These are phyloP conservation scores for Drosophila lacteicornis DNA, from an alignment of 1,140 invertebrate species.

Conservation along the genomic window DNA sequence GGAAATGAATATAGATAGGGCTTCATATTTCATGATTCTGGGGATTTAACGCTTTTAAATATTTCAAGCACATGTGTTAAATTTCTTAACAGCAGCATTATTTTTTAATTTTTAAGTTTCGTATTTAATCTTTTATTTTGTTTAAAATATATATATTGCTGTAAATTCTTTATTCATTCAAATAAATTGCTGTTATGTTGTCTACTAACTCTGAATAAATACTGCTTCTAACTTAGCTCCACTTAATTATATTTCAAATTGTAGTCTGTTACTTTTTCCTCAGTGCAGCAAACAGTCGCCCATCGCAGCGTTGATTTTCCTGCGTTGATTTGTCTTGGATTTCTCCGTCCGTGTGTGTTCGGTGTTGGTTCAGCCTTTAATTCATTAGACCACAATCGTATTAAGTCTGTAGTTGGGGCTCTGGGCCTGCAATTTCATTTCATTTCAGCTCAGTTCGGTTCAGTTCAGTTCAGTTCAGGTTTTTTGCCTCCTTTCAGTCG, in stretches of 20 bases:
- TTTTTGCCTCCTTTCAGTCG: slow-evolving; percentile 39
- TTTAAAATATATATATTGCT: too few species aligned
- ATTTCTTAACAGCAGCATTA: too few species aligned
- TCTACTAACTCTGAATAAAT: too few species aligned
- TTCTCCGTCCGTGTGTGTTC: slow-evolving; percentile 35
- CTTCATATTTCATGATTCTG: too few species aligned
- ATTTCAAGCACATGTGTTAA: too few species aligned
- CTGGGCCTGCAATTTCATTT: slow-evolving; percentile 56
- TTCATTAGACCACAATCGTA: slow-evolving; percentile 69
- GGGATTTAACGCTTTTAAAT: too few species aligned
- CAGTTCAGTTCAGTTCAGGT: slow-evolving; percentile 30
- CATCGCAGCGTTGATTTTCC: slow-evolving; percentile 38
- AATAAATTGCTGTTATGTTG: too few species aligned
- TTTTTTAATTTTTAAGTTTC: too few species aligned
- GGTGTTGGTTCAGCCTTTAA: slow-evolving; percentile 59
- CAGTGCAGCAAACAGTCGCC: slow-evolving; percentile 10
- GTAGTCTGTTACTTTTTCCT: background rate
- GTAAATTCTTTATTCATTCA: too few species aligned
- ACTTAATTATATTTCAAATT: background rate
- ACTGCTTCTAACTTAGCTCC: too few species aligned
- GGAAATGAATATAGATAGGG: too few species aligned
- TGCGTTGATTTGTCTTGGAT: slow-evolving; percentile 60
- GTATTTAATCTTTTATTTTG: too few species aligned
- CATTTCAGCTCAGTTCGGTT: slow-evolving; percentile 30
- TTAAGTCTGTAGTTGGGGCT: slow-evolving; percentile 56